Evolutionary conservation across 2,797 vertebrate genomes (phyloP).

Genomic region (Cuculus canorus): DNA sequence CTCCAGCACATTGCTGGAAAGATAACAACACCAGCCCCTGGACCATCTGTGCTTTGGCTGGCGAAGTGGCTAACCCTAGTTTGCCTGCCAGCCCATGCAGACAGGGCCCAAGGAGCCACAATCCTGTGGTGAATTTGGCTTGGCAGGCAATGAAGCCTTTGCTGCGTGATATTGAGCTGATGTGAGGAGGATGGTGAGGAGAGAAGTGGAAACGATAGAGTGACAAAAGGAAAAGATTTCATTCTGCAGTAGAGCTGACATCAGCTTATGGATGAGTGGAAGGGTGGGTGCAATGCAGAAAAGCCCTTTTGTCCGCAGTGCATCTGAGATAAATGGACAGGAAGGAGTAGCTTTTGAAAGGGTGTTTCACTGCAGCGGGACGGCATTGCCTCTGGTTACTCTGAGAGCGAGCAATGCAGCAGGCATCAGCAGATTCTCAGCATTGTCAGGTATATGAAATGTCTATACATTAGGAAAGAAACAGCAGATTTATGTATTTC

Average conservation of each 20-base stretch:
- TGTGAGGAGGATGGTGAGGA: neutral
- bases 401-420: neutral
- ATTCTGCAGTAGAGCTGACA: neutral
- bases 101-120: neutral
- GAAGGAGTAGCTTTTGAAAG: neutral
- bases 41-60: neutral
- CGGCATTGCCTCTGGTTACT: neutral
- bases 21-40: neutral
- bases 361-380: neutral
- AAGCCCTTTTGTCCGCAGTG: neutral
- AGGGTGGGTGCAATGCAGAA: neutral
- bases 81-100: neutral
- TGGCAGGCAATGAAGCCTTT: neutral
- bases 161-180: neutral
- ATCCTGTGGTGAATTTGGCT: neutral
- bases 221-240: neutral
- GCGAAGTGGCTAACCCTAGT: neutral
- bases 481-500: constrained; percentile 22
- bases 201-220: neutral
- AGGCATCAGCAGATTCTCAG: neutral
- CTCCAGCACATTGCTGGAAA: neutral
- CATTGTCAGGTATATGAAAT: neutral
- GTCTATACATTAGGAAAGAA: constrained; percentile 21
- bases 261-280: neutral
- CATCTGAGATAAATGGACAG: neutral